Evolutionary conservation across 2,888 invertebrate species (phyloP), one percentile per base, ranked within the genome.

Genomic region (Pollenia labialis): DNA sequence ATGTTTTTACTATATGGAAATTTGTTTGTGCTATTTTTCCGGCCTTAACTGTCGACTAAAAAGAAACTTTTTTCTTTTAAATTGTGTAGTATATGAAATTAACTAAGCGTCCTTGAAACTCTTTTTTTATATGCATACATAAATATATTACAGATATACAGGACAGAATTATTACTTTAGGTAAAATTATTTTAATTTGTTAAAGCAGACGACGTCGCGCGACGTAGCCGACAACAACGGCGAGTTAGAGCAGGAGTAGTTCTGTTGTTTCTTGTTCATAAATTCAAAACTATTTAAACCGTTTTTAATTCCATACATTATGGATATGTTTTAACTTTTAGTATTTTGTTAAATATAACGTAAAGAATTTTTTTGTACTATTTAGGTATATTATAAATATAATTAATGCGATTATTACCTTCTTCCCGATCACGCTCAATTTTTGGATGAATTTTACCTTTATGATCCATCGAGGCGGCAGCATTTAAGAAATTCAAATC

Each of bases 371-470:
- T 42, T 50, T 54, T 42, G 32, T 6, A 32, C 6, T 32, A 48
- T 44, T 54, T 18, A 72, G n/a, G n/a, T n/a, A n/a, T 68, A 32
- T 77, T 48, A 40, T 68, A 72, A 84, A 32, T 10, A 50, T 48
- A 52, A 66, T 66, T 16, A 74, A 80, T 66, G 68, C 75, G 79
- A 85, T 69, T 80, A 72, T 92, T 92, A 93, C 93, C 93, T 92
- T 93, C 93, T 92, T 93, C 93, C 87, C 93, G 92, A 91, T 93
- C 93, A 85, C 93, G 90, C 91, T 93, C 93, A 88, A 93, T 93
- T 93, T 93, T 93, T 90, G 93, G 93, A 91, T 93, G 93, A 89
- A 93, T 93, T 92, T 93, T 93, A 89, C 93, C 92, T 90, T 93
- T 93, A 90, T 93, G 93, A 91, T 93, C 93, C 84, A 87, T 66